A percentile compares a stretch with the other conserved stretches of the same genome.
Conservation (phyloP, 2,113 vertebrate species). For the Pterocles gutturalis region DNA sequence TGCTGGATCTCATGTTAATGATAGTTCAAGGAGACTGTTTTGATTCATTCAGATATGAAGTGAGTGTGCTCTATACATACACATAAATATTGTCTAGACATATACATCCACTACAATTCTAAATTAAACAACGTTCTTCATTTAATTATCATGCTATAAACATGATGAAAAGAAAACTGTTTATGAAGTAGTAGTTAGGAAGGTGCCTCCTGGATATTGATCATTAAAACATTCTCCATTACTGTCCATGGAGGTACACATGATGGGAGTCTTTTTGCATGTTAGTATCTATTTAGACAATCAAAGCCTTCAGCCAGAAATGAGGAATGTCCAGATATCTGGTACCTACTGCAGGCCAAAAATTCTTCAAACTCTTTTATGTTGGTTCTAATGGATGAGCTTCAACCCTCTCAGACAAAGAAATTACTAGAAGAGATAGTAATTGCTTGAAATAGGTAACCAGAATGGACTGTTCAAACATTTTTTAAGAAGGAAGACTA, state of each 20-base stretch:
- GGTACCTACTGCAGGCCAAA: neutral
- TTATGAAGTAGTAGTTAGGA: neutral
- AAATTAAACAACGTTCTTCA: neutral
- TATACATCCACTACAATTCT: neutral
- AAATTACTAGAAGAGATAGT: neutral
- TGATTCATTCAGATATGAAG: neutral
- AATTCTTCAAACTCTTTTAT: neutral
- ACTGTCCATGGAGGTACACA: neutral
- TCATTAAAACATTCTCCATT: neutral
- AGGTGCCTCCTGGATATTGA: neutral
- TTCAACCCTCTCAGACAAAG: neutral
- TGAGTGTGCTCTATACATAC: neutral
- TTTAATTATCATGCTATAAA: neutral
- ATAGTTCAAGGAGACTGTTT: neutral
- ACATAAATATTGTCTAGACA: neutral
- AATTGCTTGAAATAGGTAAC: neutral
- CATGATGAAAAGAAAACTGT: neutral
- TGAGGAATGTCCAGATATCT: neutral
- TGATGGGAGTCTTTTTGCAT: neutral
- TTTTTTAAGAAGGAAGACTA: neutral
- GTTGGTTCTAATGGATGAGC: neutral
- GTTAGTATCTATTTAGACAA: neutral
- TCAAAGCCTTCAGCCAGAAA: neutral
- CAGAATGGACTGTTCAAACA: neutral
- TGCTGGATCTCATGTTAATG: neutral